Conservation (phyloP, 2,113 vertebrate species). For the Strigops habroptila region DNA sequence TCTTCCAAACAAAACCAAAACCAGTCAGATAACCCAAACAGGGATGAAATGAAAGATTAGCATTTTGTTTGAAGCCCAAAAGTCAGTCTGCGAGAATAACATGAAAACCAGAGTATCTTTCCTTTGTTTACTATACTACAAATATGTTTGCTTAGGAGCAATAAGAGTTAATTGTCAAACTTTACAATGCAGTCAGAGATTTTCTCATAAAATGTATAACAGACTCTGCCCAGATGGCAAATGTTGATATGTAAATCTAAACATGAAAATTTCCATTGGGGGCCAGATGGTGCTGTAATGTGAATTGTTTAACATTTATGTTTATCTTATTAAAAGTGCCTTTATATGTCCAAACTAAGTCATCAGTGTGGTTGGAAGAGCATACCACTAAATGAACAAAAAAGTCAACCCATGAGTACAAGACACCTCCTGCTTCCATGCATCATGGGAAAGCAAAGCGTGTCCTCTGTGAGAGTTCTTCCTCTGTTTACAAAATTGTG, state of each 20-base stretch:
- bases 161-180: conserved; percentile 67
- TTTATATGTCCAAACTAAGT: conserved; percentile 66
- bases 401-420: not conserved
- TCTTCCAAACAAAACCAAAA: not conserved
- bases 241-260: conserved; percentile 70
- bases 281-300: conserved; percentile 69
- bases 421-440: not conserved
- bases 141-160: conserved; percentile 63
- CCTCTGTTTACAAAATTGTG: not conserved
- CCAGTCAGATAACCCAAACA: not conserved
- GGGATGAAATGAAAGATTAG: not conserved
- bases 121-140: conserved; percentile 62
- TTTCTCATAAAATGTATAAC: conserved; percentile 70
- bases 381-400: conserved; percentile 51
- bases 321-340: conserved; percentile 71
- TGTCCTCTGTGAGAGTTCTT: not conserved
- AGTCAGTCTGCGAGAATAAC: not conserved
- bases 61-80: not conserved
- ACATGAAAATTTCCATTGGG: conserved; percentile 67
- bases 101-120: not conserved
- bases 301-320: conserved; percentile 74
- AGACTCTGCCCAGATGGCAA: conserved; percentile 72
- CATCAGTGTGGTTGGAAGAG: conserved; percentile 44
- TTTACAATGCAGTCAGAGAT: conserved; percentile 53
- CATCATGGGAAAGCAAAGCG: not conserved